Evolutionary conservation across 2,888 invertebrate genomes (phyloP), one percentile per base, ranked within the genome.

Genomic region (Pecten maximus): DNA sequence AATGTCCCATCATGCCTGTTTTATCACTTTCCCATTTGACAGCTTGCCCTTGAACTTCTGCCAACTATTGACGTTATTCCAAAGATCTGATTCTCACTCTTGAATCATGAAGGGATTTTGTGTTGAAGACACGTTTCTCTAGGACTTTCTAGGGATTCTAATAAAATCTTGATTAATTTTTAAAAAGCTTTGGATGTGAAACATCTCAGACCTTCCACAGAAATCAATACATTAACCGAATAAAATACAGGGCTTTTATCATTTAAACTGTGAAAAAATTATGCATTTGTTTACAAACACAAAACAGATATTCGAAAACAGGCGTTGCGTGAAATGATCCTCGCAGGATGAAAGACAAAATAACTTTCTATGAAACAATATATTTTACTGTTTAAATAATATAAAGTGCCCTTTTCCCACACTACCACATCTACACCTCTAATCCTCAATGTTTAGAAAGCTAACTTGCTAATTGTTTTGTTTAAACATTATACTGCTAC

Each of bases 81-180:
- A 3, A 28, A 35, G 74, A 35, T 35, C 74, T 28, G 74, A 35
- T 6, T 74, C 74, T 74, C 35, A 35, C 35, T 74, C 74, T 74
- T 28, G 35, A 74, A 74, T 74, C 74, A 74, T 74, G 35, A 28
- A 35, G 74, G 74, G 35, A 74, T 74, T 28, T 74, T 28, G 35
- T 74, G 74, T 74, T 35, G 28, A 74, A 74, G 74, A 74, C 74
- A 74, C 16, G 74, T 15, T 74, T 74, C 74, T 74, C 74, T 8
- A 35, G 74, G 35, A 74, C 74, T 74, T 74, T 35, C 74, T 10
- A 74, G 35, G 74, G 35, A 74, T 74, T 74, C 74, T 74, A 35
- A 74, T 74, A 74, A 74, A 74, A 74, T 74, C 74, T 35, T 74
- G 74, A 74, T 74, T 74, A 74, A 74, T 74, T 74, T 74, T 74